A percentile compares a stretch with the other conserved stretches of the same genome.
Evolutionary conservation across 2,888 invertebrate species (phyloP).

Genomic region (Dorcus hopei): DNA sequence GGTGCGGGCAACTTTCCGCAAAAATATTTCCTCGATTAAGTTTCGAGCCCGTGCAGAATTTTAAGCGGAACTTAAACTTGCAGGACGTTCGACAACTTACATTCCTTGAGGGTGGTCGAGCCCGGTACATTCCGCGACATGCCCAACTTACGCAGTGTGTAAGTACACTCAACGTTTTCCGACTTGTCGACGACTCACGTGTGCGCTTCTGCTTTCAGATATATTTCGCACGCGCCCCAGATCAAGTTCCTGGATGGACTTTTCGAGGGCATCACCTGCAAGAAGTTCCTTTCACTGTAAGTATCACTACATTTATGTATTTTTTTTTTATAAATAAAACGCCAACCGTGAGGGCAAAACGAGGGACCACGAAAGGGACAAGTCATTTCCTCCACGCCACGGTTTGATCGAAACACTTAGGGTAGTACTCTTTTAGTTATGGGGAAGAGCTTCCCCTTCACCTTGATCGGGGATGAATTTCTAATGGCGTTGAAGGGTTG

Average conservation of each 20-base stretch:
- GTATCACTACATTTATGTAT: conserved; percentile 40
- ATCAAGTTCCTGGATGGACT: conserved; percentile 55
- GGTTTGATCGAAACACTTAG: no score
- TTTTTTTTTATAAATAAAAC: background rate
- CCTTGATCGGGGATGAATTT: no score
- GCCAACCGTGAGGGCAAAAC: no score
- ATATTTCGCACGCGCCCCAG: conserved; percentile 66
- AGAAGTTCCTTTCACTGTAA: conserved; percentile 61
- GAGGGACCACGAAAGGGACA: no score
- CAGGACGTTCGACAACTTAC: conserved; percentile 59
- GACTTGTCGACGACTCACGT: background rate
- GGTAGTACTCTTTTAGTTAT: no score
- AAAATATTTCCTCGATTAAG: no score
- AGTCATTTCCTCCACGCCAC: no score
- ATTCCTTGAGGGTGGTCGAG: conserved; percentile 54
- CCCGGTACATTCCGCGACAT: conserved; percentile 59
- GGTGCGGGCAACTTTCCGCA: no score
- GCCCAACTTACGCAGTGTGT: conserved; percentile 52
- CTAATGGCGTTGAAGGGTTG: no score
- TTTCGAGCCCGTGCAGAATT: no score
- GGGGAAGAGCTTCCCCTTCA: no score
- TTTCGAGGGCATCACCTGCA: conserved; percentile 51
- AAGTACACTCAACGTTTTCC: conserved; percentile 28
- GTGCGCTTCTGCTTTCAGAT: conserved; percentile 50
- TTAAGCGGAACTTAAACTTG: conserved; percentile 28